Evolutionary conservation across 2,888 invertebrate genomes (phyloP).

Genomic region (Incurvaria masculella): DNA sequence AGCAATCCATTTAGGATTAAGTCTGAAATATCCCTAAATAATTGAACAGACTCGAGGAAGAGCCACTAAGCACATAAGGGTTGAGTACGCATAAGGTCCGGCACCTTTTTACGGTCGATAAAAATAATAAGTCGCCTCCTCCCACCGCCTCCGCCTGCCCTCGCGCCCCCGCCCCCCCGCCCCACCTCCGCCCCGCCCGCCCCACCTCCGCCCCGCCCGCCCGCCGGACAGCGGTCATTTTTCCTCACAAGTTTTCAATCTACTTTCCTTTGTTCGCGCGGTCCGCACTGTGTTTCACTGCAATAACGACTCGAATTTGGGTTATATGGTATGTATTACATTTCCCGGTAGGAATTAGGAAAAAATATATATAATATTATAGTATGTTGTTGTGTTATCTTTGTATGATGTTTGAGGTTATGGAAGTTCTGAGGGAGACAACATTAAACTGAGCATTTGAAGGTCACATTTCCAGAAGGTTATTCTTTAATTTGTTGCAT

Average conservation of each 20-base stretch:
- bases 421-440: too few species aligned
- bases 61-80: conserved; percentile 28
- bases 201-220: conserved; percentile 22
- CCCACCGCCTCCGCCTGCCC: conserved; percentile 18
- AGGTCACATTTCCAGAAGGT: too few species aligned
- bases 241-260: conserved; percentile 44
- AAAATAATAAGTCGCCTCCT: conserved; percentile 45
- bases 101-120: conserved; percentile 53
- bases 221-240: conserved; percentile 54
- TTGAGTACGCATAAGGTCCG: conserved; percentile 36
- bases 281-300: conserved; percentile 16
- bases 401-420: too few species aligned
- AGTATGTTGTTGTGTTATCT: too few species aligned
- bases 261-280: conserved; percentile 23
- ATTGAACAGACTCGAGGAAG: conserved; percentile 41
- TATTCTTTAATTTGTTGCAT: too few species aligned
- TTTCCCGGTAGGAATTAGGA: too few species aligned
- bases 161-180: conserved; percentile 6
- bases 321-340: too few species aligned
- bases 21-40: conserved; percentile 47
- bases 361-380: too few species aligned
- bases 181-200: conserved; percentile 15
- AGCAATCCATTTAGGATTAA: conserved; percentile 31
- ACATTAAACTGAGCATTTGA: too few species aligned
- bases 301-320: conserved; percentile 4